Conservation (phyloP, 1,140 invertebrate species). For the Drosophila fuyamai region DNA sequence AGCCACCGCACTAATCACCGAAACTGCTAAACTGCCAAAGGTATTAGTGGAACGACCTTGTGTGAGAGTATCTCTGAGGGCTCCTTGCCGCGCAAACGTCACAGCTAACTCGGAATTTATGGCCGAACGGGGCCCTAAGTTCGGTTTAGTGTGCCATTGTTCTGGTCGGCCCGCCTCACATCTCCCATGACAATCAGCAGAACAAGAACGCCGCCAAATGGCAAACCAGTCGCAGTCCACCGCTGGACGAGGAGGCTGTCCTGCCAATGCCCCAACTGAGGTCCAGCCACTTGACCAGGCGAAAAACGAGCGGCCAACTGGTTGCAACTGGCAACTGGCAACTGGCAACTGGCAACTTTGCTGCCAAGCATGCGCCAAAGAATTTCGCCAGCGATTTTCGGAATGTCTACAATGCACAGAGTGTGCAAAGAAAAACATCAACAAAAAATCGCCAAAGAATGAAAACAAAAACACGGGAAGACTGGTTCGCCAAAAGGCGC, state of each 20-base stretch:
- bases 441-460: slow-evolving; percentile 49
- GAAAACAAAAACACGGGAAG: slow-evolving; percentile 38
- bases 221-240: slow-evolving; percentile 62
- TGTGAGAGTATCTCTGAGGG: slow-evolving; percentile 26
- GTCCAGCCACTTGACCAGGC: slow-evolving; percentile 63
- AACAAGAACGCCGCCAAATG: slow-evolving; percentile 56
- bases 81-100: slow-evolving; percentile 34
- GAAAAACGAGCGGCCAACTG: slow-evolving; percentile 52
- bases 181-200: slow-evolving; percentile 66
- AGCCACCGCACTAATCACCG: slow-evolving; percentile 32
- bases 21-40: too few relatives aligned
- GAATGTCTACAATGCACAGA: slow-evolving; percentile 76
- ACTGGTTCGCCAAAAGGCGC: slow-evolving; percentile 33
- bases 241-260: slow-evolving; percentile 7
- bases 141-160: slow-evolving; percentile 80
- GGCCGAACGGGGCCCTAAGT: slow-evolving; percentile 49
- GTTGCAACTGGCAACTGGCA: slow-evolving; percentile 43
- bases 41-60: slow-evolving; percentile 59
- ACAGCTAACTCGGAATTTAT: slow-evolving; percentile 71
- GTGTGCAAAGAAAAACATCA: slow-evolving; percentile 62
- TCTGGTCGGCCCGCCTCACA: slow-evolving; percentile 68
- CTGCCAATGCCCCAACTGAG: slow-evolving; percentile 33
- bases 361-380: slow-evolving; percentile 77
- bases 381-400: slow-evolving; percentile 77
- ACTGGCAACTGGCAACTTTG: slow-evolving; percentile 32